Evolutionary conservation across 2,888 invertebrate genomes (phyloP).

Genomic region (Parnassius glacialis): DNA sequence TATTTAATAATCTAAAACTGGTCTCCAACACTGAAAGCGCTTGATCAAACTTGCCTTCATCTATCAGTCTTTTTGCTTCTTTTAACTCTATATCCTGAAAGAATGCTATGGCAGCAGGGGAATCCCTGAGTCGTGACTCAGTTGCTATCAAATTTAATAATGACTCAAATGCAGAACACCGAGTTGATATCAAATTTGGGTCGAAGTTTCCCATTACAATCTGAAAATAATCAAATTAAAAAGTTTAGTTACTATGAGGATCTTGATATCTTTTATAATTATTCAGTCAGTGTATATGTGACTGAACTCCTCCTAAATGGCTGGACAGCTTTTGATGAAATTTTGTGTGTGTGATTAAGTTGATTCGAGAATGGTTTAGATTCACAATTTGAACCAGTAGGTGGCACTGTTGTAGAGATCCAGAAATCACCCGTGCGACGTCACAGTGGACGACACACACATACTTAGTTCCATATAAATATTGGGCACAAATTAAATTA

Average conservation of each 20-base stretch:
- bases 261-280: too few species aligned
- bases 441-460: too few species aligned
- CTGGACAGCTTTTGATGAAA: too few species aligned
- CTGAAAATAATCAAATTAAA: slow-evolving; percentile 47
- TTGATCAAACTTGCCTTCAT: slow-evolving; percentile 80
- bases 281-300: too few species aligned
- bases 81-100: slow-evolving; percentile 84
- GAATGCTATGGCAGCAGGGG: slow-evolving; percentile 81
- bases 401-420: too few species aligned
- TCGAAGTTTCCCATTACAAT: slow-evolving; percentile 86
- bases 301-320: too few species aligned
- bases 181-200: slow-evolving; percentile 82
- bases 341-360: too few species aligned
- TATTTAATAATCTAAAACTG: slow-evolving; percentile 83
- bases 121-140: slow-evolving; percentile 80
- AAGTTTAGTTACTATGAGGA: background rate
- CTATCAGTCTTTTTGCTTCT: slow-evolving; percentile 81
- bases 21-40: slow-evolving; percentile 85
- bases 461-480: too few species aligned
- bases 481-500: too few species aligned
- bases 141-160: slow-evolving; percentile 80
- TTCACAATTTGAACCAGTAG: too few species aligned
- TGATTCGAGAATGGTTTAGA: too few species aligned
- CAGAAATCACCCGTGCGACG: too few species aligned
- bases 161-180: slow-evolving; percentile 84